Percentiles rank a stretch among this genome's conserved stretches.
Evolutionary conservation across 1,140 invertebrate genomes (phyloP).

Genomic region (Platyscapa corneri): DNA sequence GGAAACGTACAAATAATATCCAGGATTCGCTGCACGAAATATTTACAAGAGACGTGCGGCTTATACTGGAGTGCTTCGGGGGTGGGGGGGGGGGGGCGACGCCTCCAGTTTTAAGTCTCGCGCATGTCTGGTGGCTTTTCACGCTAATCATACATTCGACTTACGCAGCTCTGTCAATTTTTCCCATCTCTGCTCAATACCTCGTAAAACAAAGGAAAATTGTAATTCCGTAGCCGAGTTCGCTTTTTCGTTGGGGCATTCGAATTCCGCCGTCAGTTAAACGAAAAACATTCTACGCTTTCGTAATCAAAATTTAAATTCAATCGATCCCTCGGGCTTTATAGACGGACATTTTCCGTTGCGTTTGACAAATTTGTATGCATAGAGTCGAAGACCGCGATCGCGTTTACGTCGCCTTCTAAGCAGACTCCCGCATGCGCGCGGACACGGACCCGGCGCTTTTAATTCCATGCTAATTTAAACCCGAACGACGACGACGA

Average conservation of each 20-base stretch:
- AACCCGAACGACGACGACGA: background rate
- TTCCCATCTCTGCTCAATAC: background rate
- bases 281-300: background rate
- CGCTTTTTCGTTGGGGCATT: background rate
- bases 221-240: conserved; percentile 5
- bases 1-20: conserved; percentile 1
- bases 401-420: background rate
- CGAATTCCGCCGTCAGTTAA: background rate
- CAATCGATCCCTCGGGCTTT: background rate
- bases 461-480: conserved; percentile 43
- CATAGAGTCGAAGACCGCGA: background rate
- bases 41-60: conserved; percentile 63
- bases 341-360: background rate
- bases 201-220: conserved; percentile 18
- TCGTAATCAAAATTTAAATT: conserved; percentile 35
- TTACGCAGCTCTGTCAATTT: background rate
- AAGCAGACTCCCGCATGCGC: background rate
- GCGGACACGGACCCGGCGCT: background rate
- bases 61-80: conserved; percentile 59
- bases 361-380: conserved; percentile 5
- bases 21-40: conserved; percentile 65
- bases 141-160: background rate
- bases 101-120: background rate
- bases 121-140: background rate
- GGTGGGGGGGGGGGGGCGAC: no score